Evolutionary conservation across 2,797 vertebrate species (phyloP), one percentile per base, ranked within the genome.

Genomic region (Gallirallus australis): DNA sequence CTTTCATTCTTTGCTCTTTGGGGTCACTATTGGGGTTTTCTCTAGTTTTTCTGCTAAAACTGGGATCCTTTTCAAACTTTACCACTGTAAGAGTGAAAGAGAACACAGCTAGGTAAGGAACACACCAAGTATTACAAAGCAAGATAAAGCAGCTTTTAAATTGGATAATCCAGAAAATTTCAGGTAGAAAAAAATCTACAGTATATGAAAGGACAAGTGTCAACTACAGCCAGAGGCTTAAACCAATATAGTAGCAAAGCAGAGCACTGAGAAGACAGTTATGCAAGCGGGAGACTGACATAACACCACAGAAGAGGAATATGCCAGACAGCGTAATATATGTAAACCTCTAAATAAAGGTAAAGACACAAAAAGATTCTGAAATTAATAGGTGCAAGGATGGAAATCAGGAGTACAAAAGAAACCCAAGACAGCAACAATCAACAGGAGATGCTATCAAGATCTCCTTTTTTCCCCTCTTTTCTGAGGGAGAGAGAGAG

Each of bases 241-340:
- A 82, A n/a, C 15, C 40, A 52, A 53, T 40, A 47, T 1, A 73
- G 37, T 60, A 76, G 56, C 53, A n/a, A 83, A 82, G 48, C 28
- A 70, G 70, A 86, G 37, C 27, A 70, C 33, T 77, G 31, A 75
- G 73, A 63, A 85, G 75, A 73, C n/a, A 89, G 75, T 52, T 73
- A 21, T 33, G 90, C 90, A 95, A 89, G 78, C 14, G n/a, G 20
- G 42, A 83, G 83, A 94, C 2, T 89, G 93, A 93, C 77, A 68
- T 48, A 91, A 85, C 23, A 54, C 40, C 66, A 80, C 6, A 54
- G 65, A 68, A 77, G 37, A 88, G 15, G 14, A 90, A 35, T 17
- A 79, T 0, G 3, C 21, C 47, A 83, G 69, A 77, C 56, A 90
- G 78, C 24, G 54, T 48, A 87, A 85, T 40, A 75, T 23, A 66